These are phyloP conservation scores for Pasiphila rectangulata DNA, from an alignment of 2,888 invertebrate species.

Conservation along the genomic window DNA sequence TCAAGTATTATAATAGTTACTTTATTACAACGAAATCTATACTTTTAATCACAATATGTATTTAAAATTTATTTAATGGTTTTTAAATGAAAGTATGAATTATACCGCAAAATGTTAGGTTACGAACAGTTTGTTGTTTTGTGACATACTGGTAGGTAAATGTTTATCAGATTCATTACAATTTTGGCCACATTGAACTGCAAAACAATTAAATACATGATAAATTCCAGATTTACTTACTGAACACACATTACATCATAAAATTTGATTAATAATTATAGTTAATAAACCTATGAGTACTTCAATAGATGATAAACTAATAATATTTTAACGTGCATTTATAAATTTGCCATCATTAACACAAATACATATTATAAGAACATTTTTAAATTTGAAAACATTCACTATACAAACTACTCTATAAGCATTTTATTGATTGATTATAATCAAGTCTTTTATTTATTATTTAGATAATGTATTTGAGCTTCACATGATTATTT, in stretches of 20 bases:
- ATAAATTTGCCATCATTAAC: conserved; percentile 47
- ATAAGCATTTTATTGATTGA: conserved; percentile 67
- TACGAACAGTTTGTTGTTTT: not conserved
- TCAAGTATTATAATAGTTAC: conserved; percentile 34
- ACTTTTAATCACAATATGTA: conserved; percentile 56
- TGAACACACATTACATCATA: conserved; percentile 64
- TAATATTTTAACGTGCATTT: conserved; percentile 51
- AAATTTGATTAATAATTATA: conserved; percentile 48
- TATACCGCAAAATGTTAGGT: too few relatives aligned
- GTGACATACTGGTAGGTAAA: not conserved
- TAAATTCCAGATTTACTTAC: conserved; percentile 43
- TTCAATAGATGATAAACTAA: conserved; percentile 45
- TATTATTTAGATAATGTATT: conserved; percentile 66
- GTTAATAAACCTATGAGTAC: conserved; percentile 54
- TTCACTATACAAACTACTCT: conserved; percentile 65
- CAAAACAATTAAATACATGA: not conserved
- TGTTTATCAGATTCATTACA: not conserved
- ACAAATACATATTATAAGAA: conserved; percentile 42
- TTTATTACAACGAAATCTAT: conserved; percentile 79
- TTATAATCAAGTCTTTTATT: conserved; percentile 74
- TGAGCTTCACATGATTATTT: conserved; percentile 73
- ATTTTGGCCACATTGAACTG: not conserved
- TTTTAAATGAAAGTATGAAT: too few relatives aligned
- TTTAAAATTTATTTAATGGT: not conserved
- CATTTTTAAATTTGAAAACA: conserved; percentile 44